phyloP scores from a whole-genome alignment of 2,888 invertebrate genomes.

The Torymus aiolomorphi region DNA sequence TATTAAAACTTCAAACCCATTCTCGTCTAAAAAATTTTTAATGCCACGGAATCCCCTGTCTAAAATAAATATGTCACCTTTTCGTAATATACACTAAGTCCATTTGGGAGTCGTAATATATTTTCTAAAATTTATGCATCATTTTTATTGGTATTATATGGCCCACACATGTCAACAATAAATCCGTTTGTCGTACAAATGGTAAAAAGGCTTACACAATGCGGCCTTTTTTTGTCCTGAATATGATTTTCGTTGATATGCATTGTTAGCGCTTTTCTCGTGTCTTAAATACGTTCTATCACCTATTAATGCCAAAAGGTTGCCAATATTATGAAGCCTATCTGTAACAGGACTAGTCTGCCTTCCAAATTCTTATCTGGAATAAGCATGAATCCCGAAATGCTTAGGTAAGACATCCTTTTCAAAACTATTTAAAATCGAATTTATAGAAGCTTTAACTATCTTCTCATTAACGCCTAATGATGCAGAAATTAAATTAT shows the following conservation, averaged over 20 bases:
- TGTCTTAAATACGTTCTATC: slow-evolving; percentile 52
- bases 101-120: slow-evolving; percentile 38
- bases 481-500: too few species aligned
- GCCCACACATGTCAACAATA: slow-evolving; percentile 55
- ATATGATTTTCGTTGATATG: too few species aligned
- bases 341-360: not conserved
- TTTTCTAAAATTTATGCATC: slow-evolving; percentile 59
- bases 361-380: too few species aligned
- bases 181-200: slow-evolving; percentile 42
- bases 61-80: slow-evolving; percentile 59
- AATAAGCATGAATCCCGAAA: too few species aligned
- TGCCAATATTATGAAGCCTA: slow-evolving; percentile 17
- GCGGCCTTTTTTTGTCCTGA: too few species aligned
- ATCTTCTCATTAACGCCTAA: too few species aligned
- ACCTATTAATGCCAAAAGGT: slow-evolving; percentile 40
- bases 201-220: too few species aligned
- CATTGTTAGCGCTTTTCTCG: slow-evolving; percentile 49
- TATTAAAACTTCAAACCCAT: slow-evolving; percentile 59
- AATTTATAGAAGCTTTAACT: too few species aligned
- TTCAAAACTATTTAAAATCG: too few species aligned
- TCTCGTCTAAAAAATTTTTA: slow-evolving; percentile 29
- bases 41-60: slow-evolving; percentile 58
- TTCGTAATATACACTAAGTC: slow-evolving; percentile 46
- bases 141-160: slow-evolving; percentile 52
- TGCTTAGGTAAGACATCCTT: too few species aligned